Evolutionary conservation across 2,888 invertebrate genomes (phyloP).

Genomic region (Sinelater perroti): DNA sequence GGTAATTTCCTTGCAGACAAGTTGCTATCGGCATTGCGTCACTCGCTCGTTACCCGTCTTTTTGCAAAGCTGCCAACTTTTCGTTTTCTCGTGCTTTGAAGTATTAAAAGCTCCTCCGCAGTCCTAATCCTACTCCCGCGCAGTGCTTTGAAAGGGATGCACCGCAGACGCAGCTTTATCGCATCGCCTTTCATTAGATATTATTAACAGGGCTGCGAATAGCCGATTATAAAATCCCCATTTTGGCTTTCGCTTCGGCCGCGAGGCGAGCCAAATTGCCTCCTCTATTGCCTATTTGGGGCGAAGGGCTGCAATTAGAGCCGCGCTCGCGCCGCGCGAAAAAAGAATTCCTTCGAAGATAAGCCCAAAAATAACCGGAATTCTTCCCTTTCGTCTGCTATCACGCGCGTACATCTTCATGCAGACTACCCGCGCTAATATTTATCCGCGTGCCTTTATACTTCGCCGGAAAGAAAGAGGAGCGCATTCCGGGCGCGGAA

Average conservation of each 20-base stretch:
- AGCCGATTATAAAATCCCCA: conserved; percentile 1
- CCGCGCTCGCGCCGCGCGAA: conserved; percentile 4
- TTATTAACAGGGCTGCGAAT: conserved; percentile 1
- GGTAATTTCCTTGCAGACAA: no score
- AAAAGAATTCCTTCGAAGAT: conserved; percentile 15
- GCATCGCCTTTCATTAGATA: conserved; percentile 5
- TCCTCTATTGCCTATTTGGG: background rate
- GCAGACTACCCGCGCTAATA: conserved; percentile 22
- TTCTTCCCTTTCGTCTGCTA: conserved; percentile 18
- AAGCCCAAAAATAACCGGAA: conserved; percentile 20
- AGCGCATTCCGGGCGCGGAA: conserved; percentile 1
- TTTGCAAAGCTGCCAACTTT: no score
- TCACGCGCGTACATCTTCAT: conserved; percentile 24
- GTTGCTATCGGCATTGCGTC: no score
- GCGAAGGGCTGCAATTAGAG: background rate
- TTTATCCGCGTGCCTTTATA: conserved; percentile 21
- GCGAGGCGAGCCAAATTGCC: background rate
- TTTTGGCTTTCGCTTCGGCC: background rate
- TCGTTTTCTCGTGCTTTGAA: conserved; percentile 7
- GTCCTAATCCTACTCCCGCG: background rate
- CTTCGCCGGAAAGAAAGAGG: conserved; percentile 3
- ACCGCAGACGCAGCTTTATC: background rate
- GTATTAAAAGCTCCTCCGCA: background rate
- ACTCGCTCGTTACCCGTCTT: no score
- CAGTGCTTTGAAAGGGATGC: conserved; percentile 16